phyloP scores from a whole-genome alignment of 2,888 invertebrate genomes.

The Drosophila pseudotalamancana region DNA sequence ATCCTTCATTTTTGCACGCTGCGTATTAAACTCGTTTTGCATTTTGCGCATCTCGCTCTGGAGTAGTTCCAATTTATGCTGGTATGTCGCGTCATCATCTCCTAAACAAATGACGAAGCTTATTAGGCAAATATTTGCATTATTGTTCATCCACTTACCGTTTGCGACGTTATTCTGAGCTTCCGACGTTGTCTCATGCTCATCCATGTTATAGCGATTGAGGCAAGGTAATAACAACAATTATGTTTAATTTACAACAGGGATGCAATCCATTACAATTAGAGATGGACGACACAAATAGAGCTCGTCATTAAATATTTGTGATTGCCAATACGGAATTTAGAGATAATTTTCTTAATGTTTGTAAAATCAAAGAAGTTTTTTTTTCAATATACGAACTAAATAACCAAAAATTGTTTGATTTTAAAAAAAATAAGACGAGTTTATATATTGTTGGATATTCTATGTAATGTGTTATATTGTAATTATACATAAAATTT shows the following conservation, averaged over 20 bases:
- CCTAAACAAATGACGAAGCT: conserved; percentile 17
- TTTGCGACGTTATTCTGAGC: conserved; percentile 39
- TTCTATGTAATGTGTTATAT: not conserved
- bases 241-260: conserved; percentile 57
- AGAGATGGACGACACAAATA: conserved; percentile 22
- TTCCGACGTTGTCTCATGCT: conserved; percentile 59
- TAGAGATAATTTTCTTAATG: no score
- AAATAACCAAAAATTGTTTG: no score
- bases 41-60: conserved; percentile 88
- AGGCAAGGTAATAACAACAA: conserved; percentile 44
- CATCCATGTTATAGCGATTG: conserved; percentile 68
- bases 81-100: conserved; percentile 62
- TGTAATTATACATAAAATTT: not conserved
- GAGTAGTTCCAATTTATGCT: conserved; percentile 58
- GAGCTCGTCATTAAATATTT: not conserved
- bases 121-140: no score
- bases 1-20: conserved; percentile 96
- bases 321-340: conserved; percentile 3
- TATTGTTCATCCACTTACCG: conserved; percentile 37
- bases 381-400: no score
- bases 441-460: no score
- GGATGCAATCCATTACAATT: conserved; percentile 34
- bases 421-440: no score
- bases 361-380: no score
- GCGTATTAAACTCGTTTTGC: conserved; percentile 94